Evolutionary conservation across 2,888 invertebrate species (phyloP).

Genomic region (Nematopogon swammerdamellus): DNA sequence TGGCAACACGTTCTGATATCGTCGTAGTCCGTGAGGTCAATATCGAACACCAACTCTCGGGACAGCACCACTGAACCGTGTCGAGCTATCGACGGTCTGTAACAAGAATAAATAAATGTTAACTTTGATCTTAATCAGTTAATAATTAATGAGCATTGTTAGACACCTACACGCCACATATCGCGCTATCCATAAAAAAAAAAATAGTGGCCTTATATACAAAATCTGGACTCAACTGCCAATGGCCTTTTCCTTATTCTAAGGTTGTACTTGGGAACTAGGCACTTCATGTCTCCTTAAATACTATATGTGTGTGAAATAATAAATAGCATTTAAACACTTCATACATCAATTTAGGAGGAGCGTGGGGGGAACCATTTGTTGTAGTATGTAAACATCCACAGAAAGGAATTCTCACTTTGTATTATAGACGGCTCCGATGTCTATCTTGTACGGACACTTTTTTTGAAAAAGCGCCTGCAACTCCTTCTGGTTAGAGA

Average conservation of each 20-base stretch:
- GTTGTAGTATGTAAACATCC: neutral
- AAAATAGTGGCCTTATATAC: neutral
- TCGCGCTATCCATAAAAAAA: neutral
- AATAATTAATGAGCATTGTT: too few species aligned
- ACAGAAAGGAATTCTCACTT: conserved; percentile 33
- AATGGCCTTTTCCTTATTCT: too few species aligned
- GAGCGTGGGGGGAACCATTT: too few species aligned
- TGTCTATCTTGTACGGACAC: conserved; percentile 92
- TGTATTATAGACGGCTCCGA: conserved; percentile 83
- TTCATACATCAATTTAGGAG: too few species aligned
- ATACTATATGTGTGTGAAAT: too few species aligned
- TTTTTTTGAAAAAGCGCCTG: conserved; percentile 74
- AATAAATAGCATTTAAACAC: too few species aligned
- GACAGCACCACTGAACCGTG: conserved; percentile 57
- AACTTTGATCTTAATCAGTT: neutral
- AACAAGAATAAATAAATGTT: conserved; percentile 13
- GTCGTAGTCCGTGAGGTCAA: conserved; percentile 99
- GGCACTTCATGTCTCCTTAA: too few species aligned
- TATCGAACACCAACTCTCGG: conserved; percentile 97
- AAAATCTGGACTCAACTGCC: too few species aligned
- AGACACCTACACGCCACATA: neutral
- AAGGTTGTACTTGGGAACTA: too few species aligned
- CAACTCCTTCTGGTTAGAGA: conserved; percentile 74
- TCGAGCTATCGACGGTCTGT: conserved; percentile 56
- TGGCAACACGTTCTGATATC: conserved; percentile 90